Conservation (phyloP, 2,113 vertebrate species). For the Arvicanthis niloticus region DNA sequence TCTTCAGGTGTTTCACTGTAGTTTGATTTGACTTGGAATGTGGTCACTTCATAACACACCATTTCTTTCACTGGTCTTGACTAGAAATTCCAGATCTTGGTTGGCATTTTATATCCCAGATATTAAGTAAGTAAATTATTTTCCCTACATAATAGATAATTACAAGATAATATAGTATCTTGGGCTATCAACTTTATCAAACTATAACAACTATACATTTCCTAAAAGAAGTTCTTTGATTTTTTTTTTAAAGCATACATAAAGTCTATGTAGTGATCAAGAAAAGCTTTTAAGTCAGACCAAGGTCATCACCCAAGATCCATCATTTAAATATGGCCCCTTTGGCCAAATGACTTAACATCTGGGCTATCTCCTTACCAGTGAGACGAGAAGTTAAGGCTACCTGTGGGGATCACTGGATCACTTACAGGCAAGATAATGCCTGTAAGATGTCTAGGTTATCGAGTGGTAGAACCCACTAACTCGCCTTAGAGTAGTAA, state of each 20-base stretch:
- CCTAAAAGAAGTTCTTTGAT: background rate
- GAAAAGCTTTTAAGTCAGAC: constrained; percentile 21
- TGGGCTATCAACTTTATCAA: background rate
- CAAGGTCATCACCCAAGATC: background rate
- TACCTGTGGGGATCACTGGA: background rate
- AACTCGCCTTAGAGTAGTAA: background rate
- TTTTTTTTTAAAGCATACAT: constrained; percentile 1
- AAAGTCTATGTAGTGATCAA: background rate
- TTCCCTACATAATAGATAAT: background rate
- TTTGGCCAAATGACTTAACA: background rate
- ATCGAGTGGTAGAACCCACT: background rate
- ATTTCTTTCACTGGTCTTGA: background rate
- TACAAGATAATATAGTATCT: constrained; percentile 16
- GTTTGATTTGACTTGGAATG: background rate
- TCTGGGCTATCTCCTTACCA: background rate
- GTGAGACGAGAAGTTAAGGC: background rate
- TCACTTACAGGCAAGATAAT: background rate
- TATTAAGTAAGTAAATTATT: background rate
- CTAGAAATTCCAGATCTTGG: background rate
- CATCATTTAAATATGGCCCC: background rate
- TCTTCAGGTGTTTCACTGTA: background rate
- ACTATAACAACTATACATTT: background rate
- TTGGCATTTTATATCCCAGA: background rate
- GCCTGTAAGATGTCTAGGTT: background rate
- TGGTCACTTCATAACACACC: background rate